Base-by-base conservation (phyloP, 2,797 vertebrate genomes). In the Gobionotothen gibberifrons region DNA sequence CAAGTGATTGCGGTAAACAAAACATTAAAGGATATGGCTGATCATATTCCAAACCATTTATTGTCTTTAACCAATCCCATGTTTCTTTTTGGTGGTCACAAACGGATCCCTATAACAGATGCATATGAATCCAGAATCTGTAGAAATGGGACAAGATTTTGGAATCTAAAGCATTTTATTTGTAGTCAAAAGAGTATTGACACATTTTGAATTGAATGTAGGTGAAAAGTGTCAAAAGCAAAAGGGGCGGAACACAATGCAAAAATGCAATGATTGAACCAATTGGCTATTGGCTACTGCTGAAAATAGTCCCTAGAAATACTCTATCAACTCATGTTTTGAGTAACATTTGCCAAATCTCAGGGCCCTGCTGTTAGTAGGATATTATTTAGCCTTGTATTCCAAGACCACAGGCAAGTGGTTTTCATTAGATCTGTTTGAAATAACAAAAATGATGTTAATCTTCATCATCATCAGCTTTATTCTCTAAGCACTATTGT, bases 301-400 rank as follows among this genome's bases (percentile, higher is more conserved):
- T 65, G 51, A 61, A 69, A 65, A 56, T 73, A 56, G 42, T 56
- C 26, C n/a, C 26, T 32, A 57, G 43, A 69, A 47, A 48, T 15
- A 6, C 21, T 19, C 17, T 0, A 15, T 42, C 36, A 46, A 11
- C 16, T 11, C 8, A 8, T 14, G 13, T 19, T 47, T 14, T 21
- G 22, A 46, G 11, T 9, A 14, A 53, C 9, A 10, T 22, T 42
- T 44, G 36, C 14, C 17, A 36, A 56, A n/a, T 56, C 17, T 29
- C 48, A 53, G 40, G n/a, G 8, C 4, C 26, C 17, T 11, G 11
- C 14, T 29, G 16, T 36, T 9, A 36, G 1, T 36, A 36, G 7
- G 32, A 36, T 8, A 36, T 9, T 36, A 46, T n/a, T n/a, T 9
- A 6, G 6, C 16, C 15, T 46, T 46, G 47, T 47, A 17, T 7